These are phyloP conservation scores for Ptychobarbus kaznakovi DNA, from an alignment of 2,797 vertebrate genomes.

Conservation along the genomic window DNA sequence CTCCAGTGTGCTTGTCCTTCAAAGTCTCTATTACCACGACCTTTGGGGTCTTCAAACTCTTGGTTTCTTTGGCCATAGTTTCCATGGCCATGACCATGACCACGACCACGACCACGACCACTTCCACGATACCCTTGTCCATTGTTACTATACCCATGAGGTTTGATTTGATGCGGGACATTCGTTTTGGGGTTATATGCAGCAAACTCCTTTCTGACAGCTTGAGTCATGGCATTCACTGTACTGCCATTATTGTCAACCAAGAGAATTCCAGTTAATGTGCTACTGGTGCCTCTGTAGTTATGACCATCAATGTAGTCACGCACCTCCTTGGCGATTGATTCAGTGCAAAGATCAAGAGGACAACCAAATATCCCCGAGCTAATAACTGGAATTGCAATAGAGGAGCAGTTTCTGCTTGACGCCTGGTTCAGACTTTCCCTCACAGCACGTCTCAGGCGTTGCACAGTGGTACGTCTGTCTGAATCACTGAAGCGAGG, in stretches of 20 bases:
- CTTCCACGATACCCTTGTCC: not conserved
- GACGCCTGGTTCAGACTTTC: constrained; percentile 76
- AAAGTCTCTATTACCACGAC: not conserved
- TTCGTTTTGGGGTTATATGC: constrained; percentile 53
- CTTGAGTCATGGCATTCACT: constrained; percentile 66
- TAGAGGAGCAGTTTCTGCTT: constrained; percentile 58
- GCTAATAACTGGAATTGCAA: constrained; percentile 88
- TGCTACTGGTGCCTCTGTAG: not conserved
- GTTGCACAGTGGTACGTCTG: fast-evolving
- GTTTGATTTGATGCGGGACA: not conserved
- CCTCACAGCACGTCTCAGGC: constrained; percentile 73
- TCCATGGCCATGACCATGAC: constrained; percentile 64
- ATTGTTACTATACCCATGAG: constrained; percentile 51
- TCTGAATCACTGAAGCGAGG: constrained; percentile 72
- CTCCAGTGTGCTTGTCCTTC: constrained; percentile 28
- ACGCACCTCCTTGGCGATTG: constrained; percentile 77
- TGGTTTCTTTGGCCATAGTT: not conserved
- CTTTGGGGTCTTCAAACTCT: not conserved
- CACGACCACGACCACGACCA: constrained; percentile 65
- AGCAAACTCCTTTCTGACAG: constrained; percentile 67
- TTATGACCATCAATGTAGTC: constrained; percentile 68
- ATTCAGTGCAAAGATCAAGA: constrained; percentile 72
- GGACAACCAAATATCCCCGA: constrained; percentile 84
- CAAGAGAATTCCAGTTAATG: constrained; percentile 79
- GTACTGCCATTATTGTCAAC: constrained; percentile 72